Base-by-base conservation (phyloP, 2,888 invertebrate genomes). In the Nephrotoma flavescens region DNA sequence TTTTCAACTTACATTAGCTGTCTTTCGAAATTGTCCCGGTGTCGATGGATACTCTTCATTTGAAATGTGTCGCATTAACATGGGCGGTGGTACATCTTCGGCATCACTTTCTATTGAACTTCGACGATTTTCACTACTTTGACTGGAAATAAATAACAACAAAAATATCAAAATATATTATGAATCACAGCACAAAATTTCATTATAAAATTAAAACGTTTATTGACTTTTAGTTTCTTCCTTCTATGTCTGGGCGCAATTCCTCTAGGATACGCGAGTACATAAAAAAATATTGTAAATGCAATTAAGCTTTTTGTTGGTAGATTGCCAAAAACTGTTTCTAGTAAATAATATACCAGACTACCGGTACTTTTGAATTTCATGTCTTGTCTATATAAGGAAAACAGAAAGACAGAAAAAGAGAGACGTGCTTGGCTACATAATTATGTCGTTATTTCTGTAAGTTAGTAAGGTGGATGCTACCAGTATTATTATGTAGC, bases 11-110 rank as follows among this genome's bases (percentile, higher is more conserved):
- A 91, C 92, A 90, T 84, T 83, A 83, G 41, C 42, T 57, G 44
- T 85, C 84, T 92, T 92, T 88, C 92, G 89, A 87, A 91, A 88
- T 86, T 90, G 90, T 88, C 91, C 90, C 83, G 93, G 93, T 42
- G 93, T 93, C 88, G 90, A 89, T 7, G 91, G 90, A 41, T 93
- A 93, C 87, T 93, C 93, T 89, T 95, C 95, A 11, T 94, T 94
- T 7, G 94, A 94, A 89, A 94, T 94, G 11, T 94, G 93, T 86
- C 95, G 91, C 86, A 93, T 89, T 52, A 94, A 89, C 87, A 94
- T 92, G 84, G 94, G 94, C 86, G 92, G 90, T 88, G 92, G 92
- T 57, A 91, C 91, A 86, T 92, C 92, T 88, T 93, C 93, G 86
- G 92, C 93, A 88, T 92, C 93, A 88, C 93, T 93, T 88, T 93